Evolutionary conservation across 2,888 invertebrate species (phyloP), one percentile per base, ranked within the genome.

Genomic region (Ormyrus rosae): DNA sequence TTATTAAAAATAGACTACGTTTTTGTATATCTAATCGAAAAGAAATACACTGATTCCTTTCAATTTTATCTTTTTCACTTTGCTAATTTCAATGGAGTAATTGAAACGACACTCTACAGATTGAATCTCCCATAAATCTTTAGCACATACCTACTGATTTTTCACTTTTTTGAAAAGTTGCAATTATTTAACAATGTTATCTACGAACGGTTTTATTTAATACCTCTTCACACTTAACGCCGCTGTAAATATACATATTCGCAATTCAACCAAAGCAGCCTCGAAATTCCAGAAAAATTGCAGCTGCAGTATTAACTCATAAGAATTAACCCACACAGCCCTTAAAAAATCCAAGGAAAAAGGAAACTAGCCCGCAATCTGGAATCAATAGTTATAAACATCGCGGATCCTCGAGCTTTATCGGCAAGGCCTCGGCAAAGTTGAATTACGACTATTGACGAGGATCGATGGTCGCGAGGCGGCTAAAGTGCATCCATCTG

Each of bases 371-470:
- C 34, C 34, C 34, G 34, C 34, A 4, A 34, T 34, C 34, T 34
- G 34, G 45, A 34, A 51, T 10, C n/a, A 5, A n/a, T 7, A 0
- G 13, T 63, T 45, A 74, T 13, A 53, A 45, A 9, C 48, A 5
- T 34, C n/a, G 34, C 48, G 34, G 58, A 70, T 71, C 64, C 34
- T 34, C 53, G 6, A 45, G 55, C 34, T 4, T 34, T 4, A 9
- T 53, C 67, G 46, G 63, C 73, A 73, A 79, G 78, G 78, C 73
- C 78, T 6, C 45, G 13, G 13, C 13, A 65, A 70, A 51, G 50
- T 74, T 60, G 51, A 65, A 71, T 50, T 48, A 61, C 34, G 34
- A 34, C 56, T 58, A 71, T 58, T 53, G 55, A 7, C 55, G 48
- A 10, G 50, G n/a, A 69, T 61, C 56, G 51, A 65, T 70, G 56